Evolutionary conservation across 2,113 vertebrate species (phyloP).

Genomic region (Sebastes schlegelii): DNA sequence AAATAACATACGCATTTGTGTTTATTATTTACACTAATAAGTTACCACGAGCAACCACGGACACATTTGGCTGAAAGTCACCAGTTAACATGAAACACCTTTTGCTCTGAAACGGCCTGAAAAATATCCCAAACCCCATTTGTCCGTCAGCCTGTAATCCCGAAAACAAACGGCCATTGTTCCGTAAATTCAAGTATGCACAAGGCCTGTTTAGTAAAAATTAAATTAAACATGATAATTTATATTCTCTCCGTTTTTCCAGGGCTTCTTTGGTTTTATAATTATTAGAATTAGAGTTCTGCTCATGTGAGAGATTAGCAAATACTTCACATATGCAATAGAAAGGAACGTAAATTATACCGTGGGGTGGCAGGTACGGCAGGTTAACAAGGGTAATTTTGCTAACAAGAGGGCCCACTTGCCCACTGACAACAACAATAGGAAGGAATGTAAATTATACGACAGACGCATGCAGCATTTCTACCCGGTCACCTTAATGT

Average conservation of each 20-base stretch:
- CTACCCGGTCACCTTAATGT: neutral
- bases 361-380: too few species aligned
- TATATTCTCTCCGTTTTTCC: neutral
- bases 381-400: too few species aligned
- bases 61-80: too few species aligned
- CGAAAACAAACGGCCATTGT: too few species aligned
- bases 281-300: neutral
- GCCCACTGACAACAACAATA: neutral
- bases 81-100: too few species aligned
- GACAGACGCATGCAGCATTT: neutral
- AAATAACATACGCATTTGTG: too few species aligned
- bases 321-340: neutral
- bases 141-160: too few species aligned
- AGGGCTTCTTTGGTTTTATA: neutral
- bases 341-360: neutral
- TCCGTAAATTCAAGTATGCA: neutral
- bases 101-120: too few species aligned
- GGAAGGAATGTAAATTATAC: neutral
- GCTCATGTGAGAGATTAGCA: neutral
- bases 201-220: neutral
- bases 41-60: too few species aligned
- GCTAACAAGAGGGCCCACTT: too few species aligned
- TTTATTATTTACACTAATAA: too few species aligned
- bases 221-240: neutral
- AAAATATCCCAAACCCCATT: too few species aligned